phyloP scores from a whole-genome alignment of 2,113 vertebrate species.

The Gambusia holbrooki region DNA sequence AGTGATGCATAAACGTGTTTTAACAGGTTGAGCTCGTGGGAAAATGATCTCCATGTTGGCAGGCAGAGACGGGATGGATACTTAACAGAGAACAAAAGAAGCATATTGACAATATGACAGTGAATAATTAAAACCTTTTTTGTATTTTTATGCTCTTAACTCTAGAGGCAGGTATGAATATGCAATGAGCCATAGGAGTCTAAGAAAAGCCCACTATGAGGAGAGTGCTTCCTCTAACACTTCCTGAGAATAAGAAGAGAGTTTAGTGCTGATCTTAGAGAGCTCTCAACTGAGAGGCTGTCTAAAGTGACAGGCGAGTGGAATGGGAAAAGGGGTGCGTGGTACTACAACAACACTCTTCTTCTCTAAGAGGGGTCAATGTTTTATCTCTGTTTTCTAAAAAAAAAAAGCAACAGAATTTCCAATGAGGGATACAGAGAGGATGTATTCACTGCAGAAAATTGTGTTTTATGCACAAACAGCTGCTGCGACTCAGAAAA shows the following conservation, averaged over 20 bases:
- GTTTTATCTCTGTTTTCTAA: constrained; percentile 58
- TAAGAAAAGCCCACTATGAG: constrained; percentile 64
- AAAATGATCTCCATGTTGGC: constrained; percentile 28
- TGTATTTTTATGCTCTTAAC: constrained; percentile 41
- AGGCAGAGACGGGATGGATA: constrained; percentile 16
- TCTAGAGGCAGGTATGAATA: constrained; percentile 63
- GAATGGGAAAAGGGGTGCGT: neutral
- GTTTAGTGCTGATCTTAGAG: constrained; percentile 70
- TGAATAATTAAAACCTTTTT: constrained; percentile 47
- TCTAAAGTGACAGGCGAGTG: constrained; percentile 68
- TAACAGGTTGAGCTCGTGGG: constrained; percentile 39
- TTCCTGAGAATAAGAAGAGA: constrained; percentile 70
- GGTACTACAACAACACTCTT: constrained; percentile 60
- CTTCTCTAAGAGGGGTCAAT: constrained; percentile 66
- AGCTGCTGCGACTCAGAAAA: constrained; percentile 44
- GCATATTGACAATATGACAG: constrained; percentile 15
- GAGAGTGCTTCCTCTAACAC: constrained; percentile 70
- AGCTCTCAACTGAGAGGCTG: constrained; percentile 66
- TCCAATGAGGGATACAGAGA: constrained; percentile 56
- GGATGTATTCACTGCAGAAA: constrained; percentile 60
- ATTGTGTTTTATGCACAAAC: constrained; percentile 46
- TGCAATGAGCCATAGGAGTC: constrained; percentile 63
- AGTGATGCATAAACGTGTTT: constrained; percentile 40
- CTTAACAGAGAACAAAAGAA: constrained; percentile 15
- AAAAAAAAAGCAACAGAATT: constrained; percentile 61